Base-by-base conservation (phyloP, 64 coral and sea anemone species). In the Pocillopora verrucosa region DNA sequence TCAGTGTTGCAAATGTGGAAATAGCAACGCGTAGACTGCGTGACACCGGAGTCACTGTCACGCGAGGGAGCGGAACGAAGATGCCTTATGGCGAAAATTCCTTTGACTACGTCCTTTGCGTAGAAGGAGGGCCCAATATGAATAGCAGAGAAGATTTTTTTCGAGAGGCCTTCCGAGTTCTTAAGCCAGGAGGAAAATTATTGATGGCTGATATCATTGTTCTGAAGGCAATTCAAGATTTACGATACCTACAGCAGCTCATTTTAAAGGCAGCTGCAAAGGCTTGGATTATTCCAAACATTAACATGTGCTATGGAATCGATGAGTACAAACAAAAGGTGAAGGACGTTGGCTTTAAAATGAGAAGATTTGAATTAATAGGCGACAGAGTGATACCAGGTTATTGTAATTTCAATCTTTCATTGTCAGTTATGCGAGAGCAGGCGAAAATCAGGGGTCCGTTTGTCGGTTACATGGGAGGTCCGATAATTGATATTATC, bases 121-220 rank as follows among this genome's bases (percentile, higher is more conserved):
- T 45, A 45, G 41, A 45, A 45, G 41, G 41, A 45, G 41, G 41
- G 41, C 41, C 41, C 41, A 45, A 45, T 6, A 45, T 45, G 41
- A 45, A 15, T 77, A 90, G 25, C 41, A 82, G 89, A 83, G 89
- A 90, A 83, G 78, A 74, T 75, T 90, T 90, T 62, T 73, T 90
- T 90, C 41, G 74, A 15, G 89, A 90, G 25, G 79, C 79, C 17
- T 90, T 82, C 74, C 89, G 89, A 41, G 77, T 83, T 6, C 68
- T 90, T 51, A 90, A 90, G 59, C 89, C 89, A 83, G 89, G 89
- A 72, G 89, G 89, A 19, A 90, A 90, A 60, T 45, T 90, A 5
- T 35, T 90, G 16, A 36, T 90, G 79, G 79, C 74, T 72, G 89
- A 90, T 59, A 1, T 74, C 16, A 63, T 75, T 51, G 30, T 77